phyloP scores from a whole-genome alignment of 2,888 invertebrate genomes.

The Amitus sp. region DNA sequence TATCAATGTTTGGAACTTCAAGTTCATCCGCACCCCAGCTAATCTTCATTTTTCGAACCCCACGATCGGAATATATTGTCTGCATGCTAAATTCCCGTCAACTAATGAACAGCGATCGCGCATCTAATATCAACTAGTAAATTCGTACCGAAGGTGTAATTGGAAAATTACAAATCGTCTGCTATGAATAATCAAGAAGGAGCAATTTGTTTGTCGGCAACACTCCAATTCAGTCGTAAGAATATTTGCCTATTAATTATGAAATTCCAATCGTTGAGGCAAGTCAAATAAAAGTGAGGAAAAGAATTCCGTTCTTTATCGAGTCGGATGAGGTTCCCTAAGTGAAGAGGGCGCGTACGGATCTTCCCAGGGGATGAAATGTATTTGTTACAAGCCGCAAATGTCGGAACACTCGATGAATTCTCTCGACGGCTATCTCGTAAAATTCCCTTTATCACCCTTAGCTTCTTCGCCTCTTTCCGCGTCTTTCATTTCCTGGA shows the following conservation, averaged over 20 bases:
- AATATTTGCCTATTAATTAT: not conserved
- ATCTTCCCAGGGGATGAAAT: constrained; percentile 37
- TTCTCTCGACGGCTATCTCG: constrained; percentile 30
- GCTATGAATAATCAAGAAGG: not conserved
- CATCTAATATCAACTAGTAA: not conserved
- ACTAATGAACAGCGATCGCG: not conserved
- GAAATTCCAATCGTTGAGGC: not conserved
- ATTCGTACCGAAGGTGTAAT: not conserved
- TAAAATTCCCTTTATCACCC: constrained; percentile 39
- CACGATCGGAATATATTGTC: constrained; percentile 22
- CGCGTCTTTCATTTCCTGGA: constrained; percentile 32
- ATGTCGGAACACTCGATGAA: constrained; percentile 33
- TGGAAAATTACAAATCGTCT: no score
- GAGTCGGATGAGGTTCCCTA: constrained; percentile 29
- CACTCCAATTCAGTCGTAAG: no score
- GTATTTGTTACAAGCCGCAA: constrained; percentile 46
- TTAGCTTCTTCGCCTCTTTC: constrained; percentile 26
- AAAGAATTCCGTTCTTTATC: constrained; percentile 23
- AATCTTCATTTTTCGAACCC: no score
- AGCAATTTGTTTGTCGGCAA: not conserved
- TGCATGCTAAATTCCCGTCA: constrained; percentile 12
- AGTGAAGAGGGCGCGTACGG: constrained; percentile 29
- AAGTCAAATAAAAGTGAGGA: constrained; percentile 23
- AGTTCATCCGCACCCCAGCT: no score
- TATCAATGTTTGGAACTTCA: no score